Evolutionary conservation across 2,113 vertebrate species (phyloP), one percentile per base, ranked within the genome.

Genomic region (Trematocara nigrifrons): DNA sequence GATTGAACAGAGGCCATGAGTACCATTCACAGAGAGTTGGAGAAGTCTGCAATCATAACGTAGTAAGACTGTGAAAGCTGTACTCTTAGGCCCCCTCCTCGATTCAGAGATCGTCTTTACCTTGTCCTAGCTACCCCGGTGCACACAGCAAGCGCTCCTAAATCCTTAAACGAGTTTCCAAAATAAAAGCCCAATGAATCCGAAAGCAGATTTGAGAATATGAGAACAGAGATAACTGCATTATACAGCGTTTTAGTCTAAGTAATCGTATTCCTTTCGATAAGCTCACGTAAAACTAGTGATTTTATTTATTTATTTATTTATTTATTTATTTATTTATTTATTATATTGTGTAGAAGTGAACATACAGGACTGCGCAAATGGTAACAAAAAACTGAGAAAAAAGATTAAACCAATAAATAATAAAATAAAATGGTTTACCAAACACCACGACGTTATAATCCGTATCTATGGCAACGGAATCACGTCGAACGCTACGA

Each of bases 401-500:
- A 35, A 33, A 33, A 64, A n/a, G 3, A n/a, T 64, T 3, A 64
- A 64, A 64, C 31, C 16, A 64, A 35, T 35, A 74, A 74, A 31
- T 6, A 47, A 29, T 49, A 49, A 74, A 74, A 64, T 16, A 29
- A 47, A 74, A 74, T 29, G 6, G n/a, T 42, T 42, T 42, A 42
- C 64, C n/a, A 13, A 15, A 11, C 35, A 3, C 11, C 64, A 13
- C 13, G 3, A 18, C 40, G 0, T 47, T 74, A 29, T 74, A 74
- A 83, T 87, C 22, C 22, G 89, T 91, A 16, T 81, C 90, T 8
- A 86, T 87, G 83, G 81, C 66, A 92, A 92, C 89, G 35, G 8
- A 1, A 49, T 76, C 22, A 22, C 47, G 74, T 87, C 49, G 2
- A 53, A 45, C n/a, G 4, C n/a, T 47, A n/a, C 12, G 5, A 47